Base-by-base conservation (phyloP, 2,797 vertebrate species). In the Nyctibius grandis region DNA sequence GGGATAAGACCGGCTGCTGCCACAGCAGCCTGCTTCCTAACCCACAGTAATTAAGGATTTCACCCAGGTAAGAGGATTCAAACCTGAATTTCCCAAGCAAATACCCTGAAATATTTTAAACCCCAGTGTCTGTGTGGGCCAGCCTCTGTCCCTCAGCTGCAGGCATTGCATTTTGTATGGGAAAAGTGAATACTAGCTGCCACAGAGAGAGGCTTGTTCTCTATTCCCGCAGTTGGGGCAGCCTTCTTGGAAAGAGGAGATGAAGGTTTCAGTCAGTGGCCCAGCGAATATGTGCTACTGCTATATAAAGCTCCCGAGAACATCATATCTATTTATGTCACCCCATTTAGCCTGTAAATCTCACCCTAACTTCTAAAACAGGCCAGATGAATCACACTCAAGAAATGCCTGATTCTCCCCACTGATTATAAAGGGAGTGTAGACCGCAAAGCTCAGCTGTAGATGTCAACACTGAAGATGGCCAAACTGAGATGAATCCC, bases 261-360 rank as follows among this genome's bases (percentile, higher is more conserved):
- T 60, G 34, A 12, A 91, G 36, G 33, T 57, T 94, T 87, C 92
- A 91, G 63, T 56, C 67, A 67, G 51, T 79, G 33, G 77, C 87
- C 56, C 78, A 83, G 36, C 50, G 84, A 92, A 36, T 93, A 51
- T 64, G 44, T 85, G 75, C 81, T 92, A 85, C 91, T 89, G 75
- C 91, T 96, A 95, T 89, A 94, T 92, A 96, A 92, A 97, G 85
- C 64, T 91, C 63, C 75, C 51, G 60, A 91, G 81, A 95, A 89
- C 45, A 82, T 95, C 56, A 31, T 69, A 77, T 94, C 91, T 96
- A 89, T 95, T 96, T 96, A 83, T 42, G 81, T 77, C 86, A 96
- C 64, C 70, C 86, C 17, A 34, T 91, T 96, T 70, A 93, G 93
- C 78, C 86, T 93, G 78, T 68, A 97, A 91, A 93, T 94, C 94